Evolutionary conservation across 2,888 invertebrate genomes (phyloP).

Genomic region (Malachius bipustulatus): DNA sequence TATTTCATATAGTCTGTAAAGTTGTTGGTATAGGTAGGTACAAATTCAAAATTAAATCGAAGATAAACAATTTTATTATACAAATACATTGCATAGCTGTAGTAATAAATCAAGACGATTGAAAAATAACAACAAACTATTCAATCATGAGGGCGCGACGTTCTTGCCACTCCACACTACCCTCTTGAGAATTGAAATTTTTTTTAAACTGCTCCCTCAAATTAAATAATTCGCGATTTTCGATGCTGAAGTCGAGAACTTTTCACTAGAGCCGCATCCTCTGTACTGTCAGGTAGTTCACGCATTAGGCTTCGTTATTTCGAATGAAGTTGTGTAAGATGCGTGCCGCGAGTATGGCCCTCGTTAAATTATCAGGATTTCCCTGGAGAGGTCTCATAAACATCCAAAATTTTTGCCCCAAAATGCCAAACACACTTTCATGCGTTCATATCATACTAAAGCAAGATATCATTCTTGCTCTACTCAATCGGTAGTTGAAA

Average conservation of each 20-base stretch:
- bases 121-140: slow-evolving; percentile 2
- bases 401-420: slow-evolving; percentile 1
- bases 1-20: too few relatives aligned
- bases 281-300: slow-evolving; percentile 3
- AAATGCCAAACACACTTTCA: too few relatives aligned
- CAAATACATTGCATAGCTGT: too few relatives aligned
- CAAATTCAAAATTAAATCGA: too few relatives aligned
- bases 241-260: background rate
- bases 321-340: slow-evolving; percentile 6
- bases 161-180: slow-evolving; percentile 7
- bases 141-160: background rate
- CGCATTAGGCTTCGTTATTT: slow-evolving; percentile 5
- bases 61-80: too few relatives aligned
- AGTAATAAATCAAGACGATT: too few relatives aligned
- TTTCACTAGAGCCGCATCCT: background rate
- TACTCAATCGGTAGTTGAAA: too few relatives aligned
- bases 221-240: slow-evolving; percentile 6
- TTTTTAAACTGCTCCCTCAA: slow-evolving; percentile 3
- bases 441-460: too few relatives aligned
- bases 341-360: slow-evolving; percentile 4
- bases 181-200: slow-evolving; percentile 4
- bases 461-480: too few relatives aligned
- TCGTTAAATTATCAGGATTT: slow-evolving; percentile 6
- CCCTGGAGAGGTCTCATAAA: slow-evolving; percentile 6
- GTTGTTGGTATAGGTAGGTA: too few relatives aligned